Evolutionary conservation across 2,888 invertebrate species (phyloP), one percentile per base, ranked within the genome.

Genomic region (Loripinus fragilis): DNA sequence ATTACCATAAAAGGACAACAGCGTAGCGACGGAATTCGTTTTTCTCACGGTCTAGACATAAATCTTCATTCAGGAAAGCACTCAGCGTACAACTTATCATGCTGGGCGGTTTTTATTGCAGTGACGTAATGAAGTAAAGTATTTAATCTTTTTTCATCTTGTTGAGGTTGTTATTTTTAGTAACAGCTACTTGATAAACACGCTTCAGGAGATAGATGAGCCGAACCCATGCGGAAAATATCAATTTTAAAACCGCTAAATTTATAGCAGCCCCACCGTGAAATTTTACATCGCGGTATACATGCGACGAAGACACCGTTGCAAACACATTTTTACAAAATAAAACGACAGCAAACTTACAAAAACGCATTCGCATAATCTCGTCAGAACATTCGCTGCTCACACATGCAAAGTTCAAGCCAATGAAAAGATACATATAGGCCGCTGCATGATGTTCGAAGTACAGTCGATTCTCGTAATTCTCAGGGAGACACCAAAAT

Each of bases 1-100:
- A 68, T 38, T 64, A 20, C 71, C 77, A 75, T 72, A 77, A 75
- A 69, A 64, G 77, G 77, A 65, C 12, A 60, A 60, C 5, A 30
- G 17, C 33, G 33, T 12, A 17, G 17, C 3, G 1, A 2, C 60
- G 33, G 60, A 20, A 33, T 2, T 12, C 10, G 25, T 60, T 60
- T 60, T 60, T 60, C 60, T 60, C 60, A 60, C 60, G 60, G 52
- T n/a, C 10, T 38, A 38, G 38, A 38, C 38, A 38, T 38, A 8
- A 5, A 5, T 60, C 60, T 60, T 60, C 60, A 60, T 30, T 60
- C 60, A 60, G 38, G 38, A 38, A 38, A 38, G 38, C 38, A 38
- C 38, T 38, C 38, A 33, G 12, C 60, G n/a, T 28, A n/a, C 7
- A 60, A 60, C 30, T 60, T 33, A 17, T 60, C 23, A 33, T 60